Evolutionary conservation across 2,113 vertebrate genomes (phyloP).

Genomic region (Cisticola juncidis): DNA sequence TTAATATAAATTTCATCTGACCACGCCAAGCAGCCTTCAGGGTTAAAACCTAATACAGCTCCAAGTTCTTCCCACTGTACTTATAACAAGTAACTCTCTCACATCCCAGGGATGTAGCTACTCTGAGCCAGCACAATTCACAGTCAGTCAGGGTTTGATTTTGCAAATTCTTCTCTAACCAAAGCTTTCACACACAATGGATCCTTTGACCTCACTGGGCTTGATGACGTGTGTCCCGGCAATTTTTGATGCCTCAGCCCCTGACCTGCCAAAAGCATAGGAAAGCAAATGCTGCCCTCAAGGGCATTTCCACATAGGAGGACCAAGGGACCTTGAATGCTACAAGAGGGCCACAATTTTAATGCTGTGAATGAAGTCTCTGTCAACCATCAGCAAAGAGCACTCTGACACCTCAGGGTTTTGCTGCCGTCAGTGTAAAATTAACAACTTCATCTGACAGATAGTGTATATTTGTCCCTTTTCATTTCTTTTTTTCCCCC

Average conservation of each 20-base stretch:
- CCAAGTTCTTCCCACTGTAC: background rate
- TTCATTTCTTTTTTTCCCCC: background rate
- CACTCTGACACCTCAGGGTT: background rate
- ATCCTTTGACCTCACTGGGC: constrained; percentile 29
- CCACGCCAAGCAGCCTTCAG: background rate
- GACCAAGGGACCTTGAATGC: background rate
- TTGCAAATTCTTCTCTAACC: background rate
- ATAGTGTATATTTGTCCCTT: background rate
- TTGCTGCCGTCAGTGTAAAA: background rate
- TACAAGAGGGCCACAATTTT: background rate
- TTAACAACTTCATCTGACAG: background rate
- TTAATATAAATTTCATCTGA: background rate
- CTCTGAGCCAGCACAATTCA: background rate
- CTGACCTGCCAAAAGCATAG: background rate
- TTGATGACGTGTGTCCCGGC: fast-evolving
- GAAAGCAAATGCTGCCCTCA: background rate
- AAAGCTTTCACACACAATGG: background rate
- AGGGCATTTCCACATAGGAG: background rate
- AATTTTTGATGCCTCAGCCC: background rate
- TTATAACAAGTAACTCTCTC: background rate
- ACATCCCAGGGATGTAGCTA: background rate
- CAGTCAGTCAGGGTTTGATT: background rate
- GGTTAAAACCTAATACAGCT: background rate
- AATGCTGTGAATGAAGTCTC: background rate
- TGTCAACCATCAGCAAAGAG: background rate